phyloP scores from a whole-genome alignment of 2,888 invertebrate species.

The Apotomis betuletana region DNA sequence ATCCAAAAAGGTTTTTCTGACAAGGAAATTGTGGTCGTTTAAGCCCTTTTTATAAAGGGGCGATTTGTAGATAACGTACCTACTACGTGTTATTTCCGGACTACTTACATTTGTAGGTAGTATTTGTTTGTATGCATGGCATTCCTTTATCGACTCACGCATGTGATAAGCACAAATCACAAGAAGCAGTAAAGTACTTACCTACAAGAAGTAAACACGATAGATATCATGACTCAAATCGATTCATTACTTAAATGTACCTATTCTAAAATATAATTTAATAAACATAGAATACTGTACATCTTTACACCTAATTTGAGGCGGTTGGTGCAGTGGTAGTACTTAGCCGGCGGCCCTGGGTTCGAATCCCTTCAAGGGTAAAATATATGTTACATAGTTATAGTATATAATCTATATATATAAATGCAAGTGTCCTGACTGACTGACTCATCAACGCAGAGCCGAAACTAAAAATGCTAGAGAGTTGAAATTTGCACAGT shows the following conservation, averaged over 20 bases:
- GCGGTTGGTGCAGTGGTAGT: too few species aligned
- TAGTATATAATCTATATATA: too few species aligned
- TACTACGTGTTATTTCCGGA: slow-evolving; percentile 1
- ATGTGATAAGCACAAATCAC: slow-evolving; percentile 34
- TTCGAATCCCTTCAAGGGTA: too few species aligned
- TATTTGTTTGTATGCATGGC: slow-evolving; percentile 33
- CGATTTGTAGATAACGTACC: background rate
- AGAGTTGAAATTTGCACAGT: too few species aligned
- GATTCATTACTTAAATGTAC: slow-evolving; percentile 1
- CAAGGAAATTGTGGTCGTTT: background rate
- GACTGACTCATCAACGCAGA: too few species aligned
- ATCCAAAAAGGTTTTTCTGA: background rate
- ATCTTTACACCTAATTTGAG: too few species aligned
- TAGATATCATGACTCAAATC: slow-evolving; percentile 17
- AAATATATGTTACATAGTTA: too few species aligned
- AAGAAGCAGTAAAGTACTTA: slow-evolving; percentile 17
- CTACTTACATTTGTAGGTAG: slow-evolving; percentile 26
- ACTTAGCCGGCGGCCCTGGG: too few species aligned
- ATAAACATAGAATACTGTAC: too few species aligned
- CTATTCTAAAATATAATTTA: too few species aligned
- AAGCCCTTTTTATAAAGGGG: background rate
- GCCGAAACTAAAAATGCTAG: too few species aligned
- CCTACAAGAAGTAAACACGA: slow-evolving; percentile 7
- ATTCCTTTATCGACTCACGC: slow-evolving; percentile 37
- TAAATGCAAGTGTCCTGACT: too few species aligned